Conservation (phyloP, 2,888 invertebrate genomes). For the Netelia melanura region DNA sequence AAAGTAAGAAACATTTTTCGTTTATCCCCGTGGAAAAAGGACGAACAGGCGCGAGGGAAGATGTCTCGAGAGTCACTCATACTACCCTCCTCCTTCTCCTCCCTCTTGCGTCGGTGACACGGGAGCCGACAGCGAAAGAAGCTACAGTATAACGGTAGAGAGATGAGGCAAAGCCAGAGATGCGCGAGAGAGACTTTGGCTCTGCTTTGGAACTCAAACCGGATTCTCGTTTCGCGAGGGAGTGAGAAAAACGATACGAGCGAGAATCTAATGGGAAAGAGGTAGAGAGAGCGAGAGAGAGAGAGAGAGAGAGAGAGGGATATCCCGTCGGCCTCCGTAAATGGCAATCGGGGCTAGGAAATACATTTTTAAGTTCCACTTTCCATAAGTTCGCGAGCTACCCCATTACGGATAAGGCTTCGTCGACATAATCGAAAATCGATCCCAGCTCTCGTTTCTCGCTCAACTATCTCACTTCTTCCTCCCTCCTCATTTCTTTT, state of each 20-base stretch:
- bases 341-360: conserved; percentile 74
- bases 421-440: conserved; percentile 78
- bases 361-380: conserved; percentile 74
- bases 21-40: conserved; percentile 34
- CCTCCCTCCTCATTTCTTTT: conserved; percentile 40
- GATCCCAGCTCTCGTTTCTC: conserved; percentile 69
- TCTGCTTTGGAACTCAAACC: conserved; percentile 60
- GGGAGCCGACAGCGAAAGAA: conserved; percentile 33
- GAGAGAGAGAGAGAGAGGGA: conserved; percentile 47
- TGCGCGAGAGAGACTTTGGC: conserved; percentile 54
- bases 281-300: conserved; percentile 44
- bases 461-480: conserved; percentile 30
- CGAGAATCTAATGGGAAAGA: conserved; percentile 23
- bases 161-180: conserved; percentile 58
- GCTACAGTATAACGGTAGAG: conserved; percentile 43
- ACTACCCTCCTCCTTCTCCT: not conserved
- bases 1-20: conserved; percentile 14
- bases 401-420: conserved; percentile 73
- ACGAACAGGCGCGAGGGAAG: conserved; percentile 33
- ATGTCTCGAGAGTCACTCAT: conserved; percentile 61
- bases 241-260: conserved; percentile 30
- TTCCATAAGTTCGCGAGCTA: conserved; percentile 73
- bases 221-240: conserved; percentile 60
- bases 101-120: not conserved
- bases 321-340: conserved; percentile 66